Evolutionary conservation across 2,113 vertebrate species (phyloP).

Genomic region (Nothobranchius furzeri): DNA sequence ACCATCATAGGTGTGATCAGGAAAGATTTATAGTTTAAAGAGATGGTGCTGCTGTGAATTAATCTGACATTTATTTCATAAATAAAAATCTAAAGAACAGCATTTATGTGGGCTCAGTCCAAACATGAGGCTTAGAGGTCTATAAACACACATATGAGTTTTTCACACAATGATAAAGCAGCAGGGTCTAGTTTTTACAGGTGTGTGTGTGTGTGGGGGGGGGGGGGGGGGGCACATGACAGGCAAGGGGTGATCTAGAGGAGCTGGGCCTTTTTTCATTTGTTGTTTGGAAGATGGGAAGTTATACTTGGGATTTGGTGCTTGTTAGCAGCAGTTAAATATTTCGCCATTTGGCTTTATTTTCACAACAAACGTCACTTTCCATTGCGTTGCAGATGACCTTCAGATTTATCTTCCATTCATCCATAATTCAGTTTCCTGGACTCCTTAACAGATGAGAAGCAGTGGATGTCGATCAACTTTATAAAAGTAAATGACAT

Average conservation of each 20-base stretch:
- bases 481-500: no score
- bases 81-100: conserved; percentile 50
- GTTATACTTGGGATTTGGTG: conserved; percentile 36
- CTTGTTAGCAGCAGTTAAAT: not conserved
- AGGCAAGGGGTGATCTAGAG: not conserved
- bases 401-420: no score
- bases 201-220: conserved; percentile 31
- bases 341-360: not conserved
- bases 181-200: conserved; percentile 36
- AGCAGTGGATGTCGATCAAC: no score
- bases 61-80: conserved; percentile 68
- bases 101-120: conserved; percentile 57
- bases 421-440: no score
- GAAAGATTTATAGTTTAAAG: conserved; percentile 64
- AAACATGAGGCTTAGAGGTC: conserved; percentile 42
- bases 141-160: conserved; percentile 23
- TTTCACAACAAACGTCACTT: no score
- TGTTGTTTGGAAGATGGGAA: no score
- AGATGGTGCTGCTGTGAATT: conserved; percentile 52
- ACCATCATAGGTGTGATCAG: conserved; percentile 65
- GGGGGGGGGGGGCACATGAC: no score
- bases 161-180: conserved; percentile 44
- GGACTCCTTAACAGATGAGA: no score
- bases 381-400: no score
- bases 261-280: conserved; percentile 24